These are phyloP conservation scores for Spilosoma lubricipeda DNA, from an alignment of 2,888 invertebrate species.

Conservation along the genomic window DNA sequence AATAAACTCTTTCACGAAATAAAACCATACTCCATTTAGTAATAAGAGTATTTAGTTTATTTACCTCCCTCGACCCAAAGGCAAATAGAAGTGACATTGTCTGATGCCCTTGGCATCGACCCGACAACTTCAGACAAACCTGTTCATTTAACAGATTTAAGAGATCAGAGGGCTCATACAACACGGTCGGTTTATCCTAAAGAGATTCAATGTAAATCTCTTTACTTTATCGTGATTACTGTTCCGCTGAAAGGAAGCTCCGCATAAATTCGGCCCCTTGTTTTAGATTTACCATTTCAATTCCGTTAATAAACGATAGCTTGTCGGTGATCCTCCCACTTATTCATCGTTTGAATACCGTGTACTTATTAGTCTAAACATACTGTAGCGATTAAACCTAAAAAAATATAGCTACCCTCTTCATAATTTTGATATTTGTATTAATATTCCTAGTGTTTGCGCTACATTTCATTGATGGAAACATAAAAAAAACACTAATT, in stretches of 20 bases:
- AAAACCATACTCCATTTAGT: constrained; percentile 46
- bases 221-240: constrained; percentile 53
- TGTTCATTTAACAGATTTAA: constrained; percentile 55
- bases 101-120: constrained; percentile 70
- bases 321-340: constrained; percentile 26
- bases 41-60: constrained; percentile 65
- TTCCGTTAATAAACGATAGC: constrained; percentile 44
- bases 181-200: constrained; percentile 50
- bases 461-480: background rate
- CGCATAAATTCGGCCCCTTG: constrained; percentile 38
- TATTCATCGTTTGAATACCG: constrained; percentile 35
- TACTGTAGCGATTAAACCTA: background rate
- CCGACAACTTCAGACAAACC: constrained; percentile 53
- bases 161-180: constrained; percentile 45
- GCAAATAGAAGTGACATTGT: constrained; percentile 82
- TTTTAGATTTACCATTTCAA: constrained; percentile 40
- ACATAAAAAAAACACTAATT: too few species aligned
- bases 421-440: background rate
- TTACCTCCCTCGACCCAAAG: constrained; percentile 74
- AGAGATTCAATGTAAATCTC: constrained; percentile 52
- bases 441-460: background rate
- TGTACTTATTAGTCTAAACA: constrained; percentile 24
- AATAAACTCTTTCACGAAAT: constrained; percentile 45
- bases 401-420: constrained; percentile 25
- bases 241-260: constrained; percentile 37